phyloP scores from a whole-genome alignment of 2,888 invertebrate genomes.

The Drosophila mettleri region DNA sequence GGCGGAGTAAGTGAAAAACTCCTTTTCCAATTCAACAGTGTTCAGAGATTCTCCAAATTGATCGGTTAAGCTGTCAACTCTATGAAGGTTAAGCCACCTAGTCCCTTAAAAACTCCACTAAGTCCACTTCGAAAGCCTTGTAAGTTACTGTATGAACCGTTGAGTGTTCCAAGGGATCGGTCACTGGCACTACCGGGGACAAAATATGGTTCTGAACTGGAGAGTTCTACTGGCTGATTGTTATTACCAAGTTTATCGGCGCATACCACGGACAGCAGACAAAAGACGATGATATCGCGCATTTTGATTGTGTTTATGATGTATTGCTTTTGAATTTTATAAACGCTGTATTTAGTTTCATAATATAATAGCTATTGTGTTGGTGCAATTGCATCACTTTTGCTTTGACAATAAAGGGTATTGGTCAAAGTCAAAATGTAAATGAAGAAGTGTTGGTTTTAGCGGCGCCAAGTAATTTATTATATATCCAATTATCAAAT shows the following conservation, averaged over 20 bases:
- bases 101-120: no score
- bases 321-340: conserved; percentile 53
- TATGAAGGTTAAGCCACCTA: no score
- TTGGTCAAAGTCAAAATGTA: conserved; percentile 45
- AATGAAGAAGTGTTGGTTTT: conserved; percentile 45
- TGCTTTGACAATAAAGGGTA: conserved; percentile 18
- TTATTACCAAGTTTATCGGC: conserved; percentile 68
- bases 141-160: not conserved
- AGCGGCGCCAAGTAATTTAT: conserved; percentile 80
- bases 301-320: conserved; percentile 47
- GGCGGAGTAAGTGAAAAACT: no score
- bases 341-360: conserved; percentile 39
- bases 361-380: conserved; percentile 44
- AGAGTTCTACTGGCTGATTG: conserved; percentile 67
- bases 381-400: no score
- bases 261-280: conserved; percentile 54
- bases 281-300: conserved; percentile 69
- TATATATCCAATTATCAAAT: conserved; percentile 78
- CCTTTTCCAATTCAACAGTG: no score
- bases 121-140: conserved; percentile 23
- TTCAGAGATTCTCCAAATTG: no score
- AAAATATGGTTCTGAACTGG: conserved; percentile 55
- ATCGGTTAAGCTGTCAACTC: no score
- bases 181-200: conserved; percentile 42
- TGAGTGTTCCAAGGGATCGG: not conserved